These are phyloP conservation scores for Candoia aspera DNA, from an alignment of 2,113 vertebrate species.

Conservation along the genomic window DNA sequence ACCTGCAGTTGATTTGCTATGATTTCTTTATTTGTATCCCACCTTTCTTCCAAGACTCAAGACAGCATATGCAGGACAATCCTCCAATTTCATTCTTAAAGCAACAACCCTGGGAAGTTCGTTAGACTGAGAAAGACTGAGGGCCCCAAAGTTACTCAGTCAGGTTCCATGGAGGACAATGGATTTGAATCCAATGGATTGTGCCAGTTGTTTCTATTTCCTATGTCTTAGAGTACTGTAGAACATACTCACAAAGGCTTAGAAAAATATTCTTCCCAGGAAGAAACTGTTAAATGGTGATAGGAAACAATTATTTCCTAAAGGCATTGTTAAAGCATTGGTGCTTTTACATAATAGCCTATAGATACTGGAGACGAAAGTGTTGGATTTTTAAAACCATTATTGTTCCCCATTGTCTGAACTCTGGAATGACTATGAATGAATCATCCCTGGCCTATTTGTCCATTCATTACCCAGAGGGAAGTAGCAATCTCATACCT, in stretches of 20 bases:
- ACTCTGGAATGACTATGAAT: conserved; percentile 31
- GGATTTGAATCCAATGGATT: not conserved
- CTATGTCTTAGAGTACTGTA: conserved; percentile 17
- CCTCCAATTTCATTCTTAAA: not conserved
- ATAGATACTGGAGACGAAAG: conserved; percentile 41
- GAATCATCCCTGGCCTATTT: conserved; percentile 73
- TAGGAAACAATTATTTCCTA: conserved; percentile 18
- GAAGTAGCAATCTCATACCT: conserved; percentile 70
- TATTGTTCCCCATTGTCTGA: conserved; percentile 49
- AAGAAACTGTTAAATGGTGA: conserved; percentile 24
- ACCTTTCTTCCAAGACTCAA: not conserved
- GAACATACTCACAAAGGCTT: conserved; percentile 43
- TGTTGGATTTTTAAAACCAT: conserved; percentile 54
- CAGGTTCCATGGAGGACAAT: not conserved
- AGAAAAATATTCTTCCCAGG: not conserved
- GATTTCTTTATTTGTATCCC: not conserved
- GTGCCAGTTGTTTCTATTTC: not conserved
- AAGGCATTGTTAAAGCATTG: conserved; percentile 32
- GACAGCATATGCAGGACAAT: not conserved
- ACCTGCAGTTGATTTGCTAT: not conserved
- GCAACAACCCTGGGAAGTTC: not conserved
- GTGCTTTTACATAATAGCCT: conserved; percentile 12
- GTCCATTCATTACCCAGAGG: conserved; percentile 60
- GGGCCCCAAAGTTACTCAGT: not conserved
- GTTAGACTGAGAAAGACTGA: not conserved